Evolutionary conservation across 37 sponge, comb jelly and placozoan genomes (phyloP).

Genomic region (Oopsacas minuta): DNA sequence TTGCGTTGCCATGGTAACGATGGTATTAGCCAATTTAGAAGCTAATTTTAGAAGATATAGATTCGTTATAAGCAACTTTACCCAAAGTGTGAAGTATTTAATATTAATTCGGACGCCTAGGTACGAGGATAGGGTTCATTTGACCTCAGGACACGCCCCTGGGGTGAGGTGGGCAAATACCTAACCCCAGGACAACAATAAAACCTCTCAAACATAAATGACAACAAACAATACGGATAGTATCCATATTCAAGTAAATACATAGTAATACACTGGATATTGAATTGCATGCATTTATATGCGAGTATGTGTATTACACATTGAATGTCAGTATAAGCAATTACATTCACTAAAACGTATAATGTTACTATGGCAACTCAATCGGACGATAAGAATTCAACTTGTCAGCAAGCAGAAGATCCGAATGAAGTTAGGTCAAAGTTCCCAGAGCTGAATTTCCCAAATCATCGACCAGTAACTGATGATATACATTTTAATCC

Average conservation of each 20-base stretch:
- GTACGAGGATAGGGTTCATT: too few species aligned
- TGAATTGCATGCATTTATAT: not conserved
- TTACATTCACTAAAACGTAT: not conserved
- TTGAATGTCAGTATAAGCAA: too few species aligned
- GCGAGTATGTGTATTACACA: not conserved
- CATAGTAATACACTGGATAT: not conserved
- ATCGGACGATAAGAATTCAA: not conserved
- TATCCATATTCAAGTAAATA: too few species aligned
- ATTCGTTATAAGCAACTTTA: too few species aligned
- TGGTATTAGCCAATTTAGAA: constrained; percentile 7
- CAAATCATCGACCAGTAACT: too few species aligned
- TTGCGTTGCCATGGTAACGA: constrained; percentile 3
- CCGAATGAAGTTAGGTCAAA: not conserved
- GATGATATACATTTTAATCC: constrained; percentile 48
- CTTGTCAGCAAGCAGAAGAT: not conserved
- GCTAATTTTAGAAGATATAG: not conserved
- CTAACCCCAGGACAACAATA: too few species aligned
- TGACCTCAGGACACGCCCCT: too few species aligned
- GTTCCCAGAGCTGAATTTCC: not conserved
- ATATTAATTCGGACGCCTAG: too few species aligned
- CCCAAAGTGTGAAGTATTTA: too few species aligned
- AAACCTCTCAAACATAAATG: too few species aligned
- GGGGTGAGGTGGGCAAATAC: too few species aligned
- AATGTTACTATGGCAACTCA: not conserved
- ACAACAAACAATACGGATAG: too few species aligned